These are phyloP conservation scores for Dunckerocampus dactyliophorus DNA, from an alignment of 2,113 vertebrate genomes.

Conservation along the genomic window DNA sequence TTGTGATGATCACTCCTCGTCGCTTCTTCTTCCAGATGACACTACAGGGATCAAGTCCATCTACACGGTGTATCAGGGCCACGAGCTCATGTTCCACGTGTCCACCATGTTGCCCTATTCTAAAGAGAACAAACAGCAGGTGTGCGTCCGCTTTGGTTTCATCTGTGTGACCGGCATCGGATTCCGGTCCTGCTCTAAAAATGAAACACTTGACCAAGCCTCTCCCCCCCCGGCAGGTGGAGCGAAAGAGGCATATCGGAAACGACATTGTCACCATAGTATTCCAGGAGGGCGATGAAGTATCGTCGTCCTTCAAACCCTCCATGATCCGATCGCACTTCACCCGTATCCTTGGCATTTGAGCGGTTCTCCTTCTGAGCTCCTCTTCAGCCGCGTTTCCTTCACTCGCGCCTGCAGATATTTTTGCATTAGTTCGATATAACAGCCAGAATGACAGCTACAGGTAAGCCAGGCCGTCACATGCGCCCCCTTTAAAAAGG, in stretches of 20 bases:
- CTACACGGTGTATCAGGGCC: constrained; percentile 96
- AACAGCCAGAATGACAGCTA: constrained; percentile 93
- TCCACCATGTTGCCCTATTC: constrained; percentile 98
- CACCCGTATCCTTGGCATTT: constrained; percentile 87
- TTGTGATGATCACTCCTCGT: background rate
- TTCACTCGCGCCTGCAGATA: constrained; percentile 82
- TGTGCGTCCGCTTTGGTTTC: constrained; percentile 43
- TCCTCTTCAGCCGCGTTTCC: constrained; percentile 52
- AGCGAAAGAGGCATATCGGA: constrained; percentile 96
- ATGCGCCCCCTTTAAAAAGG: background rate
- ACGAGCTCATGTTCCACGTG: constrained; percentile 98
- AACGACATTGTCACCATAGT: constrained; percentile 98
- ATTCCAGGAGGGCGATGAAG: constrained; percentile 95
- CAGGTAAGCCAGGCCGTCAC: constrained; percentile 74
- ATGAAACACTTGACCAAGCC: too few relatives aligned
- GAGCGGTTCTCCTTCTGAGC: background rate
- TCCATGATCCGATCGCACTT: constrained; percentile 99
- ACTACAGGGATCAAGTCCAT: constrained; percentile 93
- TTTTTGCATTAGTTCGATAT: constrained; percentile 99
- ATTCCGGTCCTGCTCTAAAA: too few relatives aligned
- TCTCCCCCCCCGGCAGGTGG: constrained; percentile 77
- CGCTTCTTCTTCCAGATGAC: constrained; percentile 78
- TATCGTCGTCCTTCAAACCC: constrained; percentile 90
- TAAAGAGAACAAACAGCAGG: constrained; percentile 98
- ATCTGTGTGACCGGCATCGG: too few relatives aligned